These are phyloP conservation scores for Tichodroma muraria DNA, from an alignment of 2,113 vertebrate genomes.

Conservation along the genomic window DNA sequence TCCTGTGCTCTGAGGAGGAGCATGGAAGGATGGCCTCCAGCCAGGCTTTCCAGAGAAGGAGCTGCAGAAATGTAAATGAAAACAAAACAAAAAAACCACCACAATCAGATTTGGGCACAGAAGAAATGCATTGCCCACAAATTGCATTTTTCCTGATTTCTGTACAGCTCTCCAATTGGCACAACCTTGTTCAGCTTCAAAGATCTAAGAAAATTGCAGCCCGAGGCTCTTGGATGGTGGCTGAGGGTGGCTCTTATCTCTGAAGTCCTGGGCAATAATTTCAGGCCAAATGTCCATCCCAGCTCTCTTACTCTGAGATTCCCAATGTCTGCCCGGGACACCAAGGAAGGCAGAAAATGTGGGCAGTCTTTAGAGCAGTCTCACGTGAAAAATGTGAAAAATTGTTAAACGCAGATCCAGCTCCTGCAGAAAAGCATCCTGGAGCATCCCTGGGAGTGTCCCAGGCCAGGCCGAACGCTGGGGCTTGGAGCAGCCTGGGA, in stretches of 20 bases:
- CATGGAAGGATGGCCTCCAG: neutral
- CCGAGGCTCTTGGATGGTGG: neutral
- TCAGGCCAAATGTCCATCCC: neutral
- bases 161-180: neutral
- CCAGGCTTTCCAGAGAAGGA: neutral
- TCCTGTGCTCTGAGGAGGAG: neutral
- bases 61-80: neutral
- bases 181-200: neutral
- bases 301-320: neutral
- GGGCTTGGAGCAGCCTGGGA: neutral
- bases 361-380: neutral
- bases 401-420: neutral
- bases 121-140: neutral
- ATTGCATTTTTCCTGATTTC: neutral
- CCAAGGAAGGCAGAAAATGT: neutral
- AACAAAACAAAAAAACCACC: neutral
- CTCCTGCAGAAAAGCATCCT: neutral
- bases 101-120: neutral
- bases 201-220: neutral
- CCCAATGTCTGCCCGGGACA: neutral
- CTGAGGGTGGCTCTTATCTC: neutral
- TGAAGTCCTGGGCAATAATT: neutral
- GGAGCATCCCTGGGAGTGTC: neutral
- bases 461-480: rapidly evolving
- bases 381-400: neutral